Evolutionary conservation across 1,140 invertebrate species (phyloP).

Genomic region (Bombus impatiens): DNA sequence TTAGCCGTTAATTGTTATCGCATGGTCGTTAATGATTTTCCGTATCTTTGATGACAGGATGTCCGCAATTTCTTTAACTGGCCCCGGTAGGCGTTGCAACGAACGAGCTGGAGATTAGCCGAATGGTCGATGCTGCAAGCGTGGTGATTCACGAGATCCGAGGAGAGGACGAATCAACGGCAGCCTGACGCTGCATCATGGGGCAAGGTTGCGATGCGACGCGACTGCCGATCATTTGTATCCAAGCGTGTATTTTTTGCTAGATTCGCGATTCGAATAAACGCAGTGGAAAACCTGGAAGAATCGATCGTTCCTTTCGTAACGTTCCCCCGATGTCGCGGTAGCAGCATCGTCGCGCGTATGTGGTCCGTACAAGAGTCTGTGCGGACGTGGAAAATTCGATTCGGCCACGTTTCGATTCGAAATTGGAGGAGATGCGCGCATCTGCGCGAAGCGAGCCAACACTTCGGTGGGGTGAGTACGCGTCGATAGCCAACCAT

Average conservation of each 20-base stretch:
- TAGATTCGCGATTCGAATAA: constrained; percentile 5
- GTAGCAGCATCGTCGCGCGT: too few relatives aligned
- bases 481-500: constrained; percentile 7
- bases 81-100: not conserved
- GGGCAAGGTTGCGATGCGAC: too few relatives aligned
- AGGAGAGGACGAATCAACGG: not conserved
- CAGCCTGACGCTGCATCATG: not conserved
- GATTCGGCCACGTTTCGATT: constrained; percentile 8
- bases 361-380: too few relatives aligned
- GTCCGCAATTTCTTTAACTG: not conserved
- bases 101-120: too few relatives aligned
- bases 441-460: constrained; percentile 19
- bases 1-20: too few relatives aligned
- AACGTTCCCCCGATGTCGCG: too few relatives aligned
- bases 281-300: not conserved
- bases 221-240: not conserved
- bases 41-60: constrained; percentile 8
- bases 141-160: too few relatives aligned
- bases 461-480: not conserved
- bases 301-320: too few relatives aligned
- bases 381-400: not conserved
- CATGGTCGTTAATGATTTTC: too few relatives aligned
- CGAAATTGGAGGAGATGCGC: constrained; percentile 3
- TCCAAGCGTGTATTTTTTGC: too few relatives aligned
- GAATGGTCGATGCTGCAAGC: too few relatives aligned